A percentile compares a stretch with the other conserved stretches of the same genome.
Conservation (phyloP, 2,113 vertebrate species). For the Desmodus rotundus region DNA sequence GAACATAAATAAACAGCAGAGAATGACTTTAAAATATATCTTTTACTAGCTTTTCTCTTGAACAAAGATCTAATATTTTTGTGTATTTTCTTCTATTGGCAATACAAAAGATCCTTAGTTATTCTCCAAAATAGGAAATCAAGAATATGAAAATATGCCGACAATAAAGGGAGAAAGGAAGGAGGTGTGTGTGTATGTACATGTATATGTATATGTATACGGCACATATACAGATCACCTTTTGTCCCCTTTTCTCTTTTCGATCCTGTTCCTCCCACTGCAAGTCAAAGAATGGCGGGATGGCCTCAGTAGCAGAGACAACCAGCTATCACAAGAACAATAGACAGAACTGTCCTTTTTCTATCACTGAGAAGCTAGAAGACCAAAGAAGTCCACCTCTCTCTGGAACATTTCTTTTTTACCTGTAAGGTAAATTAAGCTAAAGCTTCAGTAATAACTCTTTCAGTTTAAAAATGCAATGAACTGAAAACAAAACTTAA, state of each 20-base stretch:
- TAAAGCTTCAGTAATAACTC: background rate
- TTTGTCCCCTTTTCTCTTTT: constrained; percentile 21
- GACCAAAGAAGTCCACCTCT: background rate
- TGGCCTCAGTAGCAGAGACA: background rate
- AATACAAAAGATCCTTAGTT: background rate
- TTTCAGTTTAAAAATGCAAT: constrained; percentile 9
- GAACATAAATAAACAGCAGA: background rate
- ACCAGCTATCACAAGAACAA: constrained; percentile 13
- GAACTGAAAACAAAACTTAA: constrained; percentile 33
- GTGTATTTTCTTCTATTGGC: background rate
- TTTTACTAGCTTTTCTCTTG: constrained; percentile 8
- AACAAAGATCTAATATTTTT: constrained; percentile 35
- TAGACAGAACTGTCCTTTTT: background rate
- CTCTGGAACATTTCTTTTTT: background rate
- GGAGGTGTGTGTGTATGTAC: background rate
- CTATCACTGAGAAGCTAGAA: constrained; percentile 21
- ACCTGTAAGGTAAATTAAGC: constrained; percentile 20
- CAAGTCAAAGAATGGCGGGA: constrained; percentile 4
- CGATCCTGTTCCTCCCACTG: constrained; percentile 20
- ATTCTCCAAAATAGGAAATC: background rate
- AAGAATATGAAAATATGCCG: background rate
- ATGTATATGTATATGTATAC: too few relatives aligned
- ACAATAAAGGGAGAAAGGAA: background rate
- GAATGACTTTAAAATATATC: background rate
- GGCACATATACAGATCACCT: background rate